phyloP scores from a whole-genome alignment of 2,888 invertebrate species.

The Hemicrepidius hirtus region DNA sequence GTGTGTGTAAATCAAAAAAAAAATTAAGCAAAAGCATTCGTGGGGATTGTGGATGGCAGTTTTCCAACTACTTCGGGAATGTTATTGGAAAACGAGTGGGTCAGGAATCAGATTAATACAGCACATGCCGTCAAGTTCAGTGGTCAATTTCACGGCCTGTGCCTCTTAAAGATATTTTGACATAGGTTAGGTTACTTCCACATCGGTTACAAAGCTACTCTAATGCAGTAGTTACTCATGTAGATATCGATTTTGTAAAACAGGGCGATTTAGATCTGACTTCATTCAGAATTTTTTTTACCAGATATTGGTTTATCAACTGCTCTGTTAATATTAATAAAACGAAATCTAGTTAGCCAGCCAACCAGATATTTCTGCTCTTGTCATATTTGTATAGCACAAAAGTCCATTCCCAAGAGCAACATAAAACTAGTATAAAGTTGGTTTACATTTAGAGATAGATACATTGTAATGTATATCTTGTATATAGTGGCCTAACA shows the following conservation, averaged over 20 bases:
- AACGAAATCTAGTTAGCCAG: no score
- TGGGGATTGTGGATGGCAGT: slow-evolving; percentile 29
- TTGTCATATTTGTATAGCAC: not conserved
- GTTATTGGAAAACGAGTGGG: slow-evolving; percentile 38
- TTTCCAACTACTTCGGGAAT: slow-evolving; percentile 34
- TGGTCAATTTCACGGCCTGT: slow-evolving; percentile 44
- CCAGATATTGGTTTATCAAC: no score
- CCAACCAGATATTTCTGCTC: no score
- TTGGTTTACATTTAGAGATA: slow-evolving; percentile 4
- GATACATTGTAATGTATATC: slow-evolving; percentile 16
- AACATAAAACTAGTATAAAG: slow-evolving; percentile 9
- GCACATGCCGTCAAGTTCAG: slow-evolving; percentile 46
- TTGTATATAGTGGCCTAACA: slow-evolving; percentile 11
- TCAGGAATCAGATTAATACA: slow-evolving; percentile 44
- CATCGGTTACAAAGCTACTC: slow-evolving; percentile 23
- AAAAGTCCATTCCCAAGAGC: not conserved
- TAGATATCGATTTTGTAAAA: slow-evolving; percentile 7
- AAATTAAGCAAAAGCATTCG: slow-evolving; percentile 8
- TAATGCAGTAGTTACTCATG: slow-evolving; percentile 13
- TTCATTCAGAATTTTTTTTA: no score
- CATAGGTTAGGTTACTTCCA: slow-evolving; percentile 38
- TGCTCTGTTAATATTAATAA: no score
- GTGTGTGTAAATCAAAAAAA: slow-evolving; percentile 4
- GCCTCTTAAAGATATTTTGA: slow-evolving; percentile 38
- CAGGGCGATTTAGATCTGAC: not conserved